A percentile compares a stretch with the other conserved stretches of the same genome.
These are phyloP conservation scores for Phalacrocorax pelagicus DNA, from an alignment of 2,113 vertebrate genomes.

Conservation along the genomic window DNA sequence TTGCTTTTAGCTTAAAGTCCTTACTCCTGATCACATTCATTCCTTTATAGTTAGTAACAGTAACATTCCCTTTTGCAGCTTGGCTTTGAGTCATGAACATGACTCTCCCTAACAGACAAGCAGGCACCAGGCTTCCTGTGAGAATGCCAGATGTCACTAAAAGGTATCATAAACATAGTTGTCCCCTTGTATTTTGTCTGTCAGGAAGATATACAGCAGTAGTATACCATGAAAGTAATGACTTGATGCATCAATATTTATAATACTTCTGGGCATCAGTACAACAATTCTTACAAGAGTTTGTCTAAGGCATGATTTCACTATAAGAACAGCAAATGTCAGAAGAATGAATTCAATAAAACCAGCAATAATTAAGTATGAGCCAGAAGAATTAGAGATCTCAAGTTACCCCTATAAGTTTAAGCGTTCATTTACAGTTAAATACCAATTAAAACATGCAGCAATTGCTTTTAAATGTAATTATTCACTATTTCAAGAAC, in stretches of 20 bases:
- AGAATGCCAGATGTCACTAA: constrained; percentile 65
- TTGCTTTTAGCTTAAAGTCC: not conserved
- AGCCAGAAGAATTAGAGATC: not conserved
- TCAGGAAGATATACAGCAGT: constrained; percentile 16
- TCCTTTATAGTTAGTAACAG: constrained; percentile 16
- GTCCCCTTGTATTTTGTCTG: constrained; percentile 8
- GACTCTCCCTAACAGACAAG: constrained; percentile 60
- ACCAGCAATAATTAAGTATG: not conserved
- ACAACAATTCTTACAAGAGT: not conserved
- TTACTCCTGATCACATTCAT: constrained; percentile 11
- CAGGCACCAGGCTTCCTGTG: constrained; percentile 67
- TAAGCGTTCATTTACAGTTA: not conserved
- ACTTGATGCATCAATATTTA: not conserved
- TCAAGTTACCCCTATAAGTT: not conserved
- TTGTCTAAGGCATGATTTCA: not conserved
- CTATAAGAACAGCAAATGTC: not conserved
- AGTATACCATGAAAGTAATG: not conserved
- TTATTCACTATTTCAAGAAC: not conserved
- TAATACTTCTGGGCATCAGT: not conserved
- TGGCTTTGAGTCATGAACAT: constrained; percentile 54
- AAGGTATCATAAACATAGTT: constrained; percentile 16
- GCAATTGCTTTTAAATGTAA: not conserved
- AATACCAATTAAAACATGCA: not conserved
- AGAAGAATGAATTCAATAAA: not conserved
- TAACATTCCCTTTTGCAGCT: constrained; percentile 11